phyloP scores from a whole-genome alignment of 2,113 vertebrate genomes.

The Meleagris gallopavo region DNA sequence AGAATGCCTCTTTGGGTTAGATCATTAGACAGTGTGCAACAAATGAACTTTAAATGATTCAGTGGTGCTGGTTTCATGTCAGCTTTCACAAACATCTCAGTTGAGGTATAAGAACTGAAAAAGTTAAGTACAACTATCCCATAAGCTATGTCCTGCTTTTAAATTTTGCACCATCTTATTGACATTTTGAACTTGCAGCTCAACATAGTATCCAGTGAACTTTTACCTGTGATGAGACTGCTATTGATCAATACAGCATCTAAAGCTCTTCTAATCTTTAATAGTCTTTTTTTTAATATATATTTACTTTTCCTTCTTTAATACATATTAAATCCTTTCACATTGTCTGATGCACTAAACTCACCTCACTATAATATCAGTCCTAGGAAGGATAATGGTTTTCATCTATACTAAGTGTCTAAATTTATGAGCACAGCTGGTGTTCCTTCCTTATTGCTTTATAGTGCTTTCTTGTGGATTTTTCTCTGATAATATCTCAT shows the following conservation, averaged over 20 bases:
- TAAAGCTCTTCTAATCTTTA: constrained; percentile 47
- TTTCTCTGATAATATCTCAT: constrained; percentile 42
- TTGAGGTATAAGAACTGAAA: neutral
- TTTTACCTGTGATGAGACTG: constrained; percentile 49
- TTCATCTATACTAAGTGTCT: constrained; percentile 32
- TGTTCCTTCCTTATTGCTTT: constrained; percentile 27
- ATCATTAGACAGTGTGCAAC: constrained; percentile 38
- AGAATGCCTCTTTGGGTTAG: constrained; percentile 61
- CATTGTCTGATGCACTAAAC: constrained; percentile 15
- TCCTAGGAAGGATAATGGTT: neutral
- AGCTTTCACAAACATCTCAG: constrained; percentile 26
- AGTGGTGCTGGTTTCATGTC: neutral
- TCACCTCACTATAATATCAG: constrained; percentile 16
- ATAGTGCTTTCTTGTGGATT: constrained; percentile 13
- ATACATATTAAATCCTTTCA: constrained; percentile 12
- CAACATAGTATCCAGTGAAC: constrained; percentile 32
- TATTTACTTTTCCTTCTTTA: constrained; percentile 48
- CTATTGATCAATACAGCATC: constrained; percentile 52
- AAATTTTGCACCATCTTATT: constrained; percentile 51
- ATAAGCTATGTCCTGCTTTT: neutral
- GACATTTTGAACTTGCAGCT: constrained; percentile 59
- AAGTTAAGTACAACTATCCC: constrained; percentile 14
- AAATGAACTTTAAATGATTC: constrained; percentile 69
- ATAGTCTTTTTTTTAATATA: neutral
- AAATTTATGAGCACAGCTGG: constrained; percentile 35